A percentile compares a stretch with the other conserved stretches of the same genome.
Evolutionary conservation across 2,113 vertebrate species (phyloP).

Genomic region (Oncorhynchus gorbuscha): DNA sequence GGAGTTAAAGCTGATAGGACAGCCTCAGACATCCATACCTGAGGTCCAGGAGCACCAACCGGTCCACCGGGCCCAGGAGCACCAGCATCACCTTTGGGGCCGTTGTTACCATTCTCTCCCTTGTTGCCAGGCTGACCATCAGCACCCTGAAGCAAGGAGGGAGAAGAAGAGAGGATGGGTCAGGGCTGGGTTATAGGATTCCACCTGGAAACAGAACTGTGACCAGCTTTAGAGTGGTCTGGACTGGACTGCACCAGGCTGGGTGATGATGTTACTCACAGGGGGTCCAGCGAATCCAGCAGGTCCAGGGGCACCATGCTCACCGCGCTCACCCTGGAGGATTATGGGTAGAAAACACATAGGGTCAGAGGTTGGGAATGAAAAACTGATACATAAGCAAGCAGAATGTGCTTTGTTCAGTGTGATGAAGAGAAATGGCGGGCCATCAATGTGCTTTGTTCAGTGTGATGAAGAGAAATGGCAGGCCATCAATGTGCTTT

Average conservation of each 20-base stretch:
- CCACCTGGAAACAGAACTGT: too few species aligned
- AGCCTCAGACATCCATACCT: constrained; percentile 59
- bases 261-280: constrained; percentile 73
- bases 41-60: constrained; percentile 71
- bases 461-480: too few species aligned
- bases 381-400: not conserved
- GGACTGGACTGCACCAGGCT: not conserved
- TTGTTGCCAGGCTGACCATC: constrained; percentile 84
- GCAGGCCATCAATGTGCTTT: too few species aligned
- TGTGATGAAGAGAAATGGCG: too few species aligned
- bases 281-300: constrained; percentile 98
- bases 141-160: constrained; percentile 75
- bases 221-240: not conserved
- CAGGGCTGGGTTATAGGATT: not conserved
- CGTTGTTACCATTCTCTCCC: constrained; percentile 79
- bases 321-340: constrained; percentile 91
- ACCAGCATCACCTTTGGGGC: constrained; percentile 92
- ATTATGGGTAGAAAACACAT: constrained; percentile 2
- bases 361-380: not conserved
- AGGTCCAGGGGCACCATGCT: constrained; percentile 87
- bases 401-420: too few species aligned
- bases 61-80: constrained; percentile 86
- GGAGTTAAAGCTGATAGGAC: not conserved
- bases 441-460: too few species aligned
- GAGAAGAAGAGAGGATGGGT: not conserved